Conservation (phyloP, 1,140 invertebrate genomes). For the Steinernema feltiae region DNA sequence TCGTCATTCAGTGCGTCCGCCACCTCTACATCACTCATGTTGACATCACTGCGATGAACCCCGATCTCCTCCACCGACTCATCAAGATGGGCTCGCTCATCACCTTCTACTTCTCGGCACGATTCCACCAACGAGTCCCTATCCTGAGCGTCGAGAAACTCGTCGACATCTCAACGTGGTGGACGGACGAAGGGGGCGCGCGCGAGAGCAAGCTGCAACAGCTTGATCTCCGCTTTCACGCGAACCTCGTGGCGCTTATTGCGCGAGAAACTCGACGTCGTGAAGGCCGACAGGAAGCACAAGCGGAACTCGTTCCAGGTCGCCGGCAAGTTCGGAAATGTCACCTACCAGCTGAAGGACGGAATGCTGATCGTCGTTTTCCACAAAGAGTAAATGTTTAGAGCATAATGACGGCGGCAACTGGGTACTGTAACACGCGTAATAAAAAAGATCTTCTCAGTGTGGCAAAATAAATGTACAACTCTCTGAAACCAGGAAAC, state of each 20-base stretch:
- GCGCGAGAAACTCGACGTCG: background rate
- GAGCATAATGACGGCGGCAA: background rate
- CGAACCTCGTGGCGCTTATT: background rate
- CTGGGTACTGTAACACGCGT: background rate
- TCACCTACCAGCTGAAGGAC: background rate
- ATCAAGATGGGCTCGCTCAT: background rate
- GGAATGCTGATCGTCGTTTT: background rate
- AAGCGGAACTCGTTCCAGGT: background rate
- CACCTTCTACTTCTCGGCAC: background rate
- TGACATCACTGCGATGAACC: background rate
- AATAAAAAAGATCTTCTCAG: no score
- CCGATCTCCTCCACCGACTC: background rate
- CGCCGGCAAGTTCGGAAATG: background rate
- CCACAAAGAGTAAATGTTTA: background rate
- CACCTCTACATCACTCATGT: background rate
- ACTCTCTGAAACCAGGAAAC: background rate
- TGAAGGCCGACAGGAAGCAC: background rate
- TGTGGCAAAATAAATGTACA: background rate
- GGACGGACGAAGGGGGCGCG: background rate
- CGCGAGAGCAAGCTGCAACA: background rate
- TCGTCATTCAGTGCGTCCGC: background rate
- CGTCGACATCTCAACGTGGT: background rate
- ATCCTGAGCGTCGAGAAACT: background rate
- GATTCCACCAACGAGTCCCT: background rate
- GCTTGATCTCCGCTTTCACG: background rate